Conservation (phyloP, 2,797 vertebrate genomes). For the Fratercula arctica region DNA sequence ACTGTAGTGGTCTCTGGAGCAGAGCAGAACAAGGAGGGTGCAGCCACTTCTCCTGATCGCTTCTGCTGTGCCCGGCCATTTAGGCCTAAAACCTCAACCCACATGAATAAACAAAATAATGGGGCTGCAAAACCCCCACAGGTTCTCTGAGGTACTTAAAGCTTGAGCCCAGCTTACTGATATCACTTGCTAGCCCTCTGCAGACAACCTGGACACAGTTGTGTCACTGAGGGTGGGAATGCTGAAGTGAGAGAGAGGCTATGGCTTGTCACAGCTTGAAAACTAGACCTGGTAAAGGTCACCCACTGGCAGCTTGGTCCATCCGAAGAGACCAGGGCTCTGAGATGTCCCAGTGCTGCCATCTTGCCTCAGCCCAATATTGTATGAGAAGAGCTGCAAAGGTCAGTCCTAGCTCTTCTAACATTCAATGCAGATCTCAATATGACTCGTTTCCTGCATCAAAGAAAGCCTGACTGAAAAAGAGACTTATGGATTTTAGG, state of each 20-base stretch:
- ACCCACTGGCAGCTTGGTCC: background rate
- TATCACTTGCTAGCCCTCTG: background rate
- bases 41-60: background rate
- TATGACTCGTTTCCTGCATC: background rate
- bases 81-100: background rate
- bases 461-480: background rate
- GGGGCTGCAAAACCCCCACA: background rate
- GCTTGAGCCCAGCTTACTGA: background rate
- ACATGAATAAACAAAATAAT: background rate
- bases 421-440: background rate
- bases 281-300: background rate
- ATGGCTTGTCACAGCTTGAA: background rate
- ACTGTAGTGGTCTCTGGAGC: background rate
- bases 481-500: background rate
- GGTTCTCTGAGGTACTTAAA: background rate
- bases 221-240: background rate
- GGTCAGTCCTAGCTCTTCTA: background rate
- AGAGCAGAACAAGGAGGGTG: background rate
- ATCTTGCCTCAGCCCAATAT: background rate
- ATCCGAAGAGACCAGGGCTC: accelerated
- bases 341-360: background rate
- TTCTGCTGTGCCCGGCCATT: background rate
- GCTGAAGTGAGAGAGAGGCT: background rate
- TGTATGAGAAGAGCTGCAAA: background rate
- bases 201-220: background rate